Conservation (phyloP, 2,888 invertebrate species). For the Lasioglossum villosulum region DNA sequence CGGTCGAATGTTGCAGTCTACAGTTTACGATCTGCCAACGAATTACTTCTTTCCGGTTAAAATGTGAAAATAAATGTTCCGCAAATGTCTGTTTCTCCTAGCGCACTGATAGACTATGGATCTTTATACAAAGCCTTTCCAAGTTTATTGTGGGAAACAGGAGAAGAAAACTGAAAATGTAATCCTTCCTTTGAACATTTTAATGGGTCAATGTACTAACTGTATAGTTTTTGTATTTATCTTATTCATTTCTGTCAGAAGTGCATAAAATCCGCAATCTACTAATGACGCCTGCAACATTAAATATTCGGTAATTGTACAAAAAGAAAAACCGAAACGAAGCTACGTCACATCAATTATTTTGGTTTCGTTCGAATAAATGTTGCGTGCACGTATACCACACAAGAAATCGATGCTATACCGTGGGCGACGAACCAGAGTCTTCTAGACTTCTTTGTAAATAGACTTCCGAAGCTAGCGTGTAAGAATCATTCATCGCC, state of each 20-base stretch:
- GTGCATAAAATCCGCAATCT: not conserved
- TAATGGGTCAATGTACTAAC: not conserved
- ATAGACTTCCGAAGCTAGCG: slow-evolving; percentile 55
- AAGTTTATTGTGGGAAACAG: not conserved
- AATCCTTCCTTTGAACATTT: not conserved
- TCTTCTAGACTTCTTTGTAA: slow-evolving; percentile 54
- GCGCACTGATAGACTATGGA: not conserved
- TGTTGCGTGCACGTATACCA: not conserved
- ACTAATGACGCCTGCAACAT: not conserved
- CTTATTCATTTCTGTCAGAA: not conserved
- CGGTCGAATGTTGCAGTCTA: slow-evolving; percentile 1
- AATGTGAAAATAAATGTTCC: not conserved
- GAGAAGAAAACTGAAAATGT: not conserved
- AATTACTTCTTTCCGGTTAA: not conserved
- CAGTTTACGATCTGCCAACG: not conserved
- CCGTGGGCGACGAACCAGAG: slow-evolving; percentile 53
- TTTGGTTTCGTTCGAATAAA: not conserved
- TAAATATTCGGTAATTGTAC: slow-evolving; percentile 6
- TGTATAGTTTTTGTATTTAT: not conserved
- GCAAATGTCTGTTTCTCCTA: not conserved
- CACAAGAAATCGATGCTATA: slow-evolving; percentile 36
- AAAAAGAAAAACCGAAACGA: not conserved
- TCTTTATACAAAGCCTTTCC: not conserved
- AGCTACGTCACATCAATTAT: not conserved
- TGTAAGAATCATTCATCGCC: slow-evolving; percentile 67